These are phyloP conservation scores for Pollenia amentaria DNA, from an alignment of 2,888 invertebrate genomes.

Conservation along the genomic window DNA sequence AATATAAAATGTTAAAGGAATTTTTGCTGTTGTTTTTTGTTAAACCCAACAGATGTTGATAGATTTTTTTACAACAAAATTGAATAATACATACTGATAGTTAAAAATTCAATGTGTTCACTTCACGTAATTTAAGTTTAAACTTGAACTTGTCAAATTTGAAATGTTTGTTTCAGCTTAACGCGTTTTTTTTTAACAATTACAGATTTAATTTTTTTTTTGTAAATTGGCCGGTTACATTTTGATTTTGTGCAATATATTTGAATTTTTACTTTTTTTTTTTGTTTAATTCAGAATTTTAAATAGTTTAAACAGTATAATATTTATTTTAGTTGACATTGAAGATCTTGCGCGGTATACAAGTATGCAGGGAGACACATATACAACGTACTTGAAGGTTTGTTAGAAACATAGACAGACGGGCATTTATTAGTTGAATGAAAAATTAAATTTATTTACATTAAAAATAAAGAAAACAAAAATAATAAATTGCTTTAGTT, in stretches of 20 bases:
- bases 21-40: slow-evolving; percentile 24
- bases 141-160: slow-evolving; percentile 73
- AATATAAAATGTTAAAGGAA: slow-evolving; percentile 28
- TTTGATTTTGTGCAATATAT: slow-evolving; percentile 56
- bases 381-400: slow-evolving; percentile 49
- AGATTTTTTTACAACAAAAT: not conserved
- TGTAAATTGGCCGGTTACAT: slow-evolving; percentile 44
- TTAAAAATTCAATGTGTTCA: slow-evolving; percentile 45
- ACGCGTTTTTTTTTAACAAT: slow-evolving; percentile 17
- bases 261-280: slow-evolving; percentile 8
- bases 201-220: slow-evolving; percentile 17
- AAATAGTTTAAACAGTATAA: slow-evolving; percentile 29
- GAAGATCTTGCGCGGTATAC: slow-evolving; percentile 36
- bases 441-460: slow-evolving; percentile 1
- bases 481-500: slow-evolving; percentile 2
- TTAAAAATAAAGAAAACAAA: not conserved
- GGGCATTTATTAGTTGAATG: not conserved
- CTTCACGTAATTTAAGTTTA: slow-evolving; percentile 46
- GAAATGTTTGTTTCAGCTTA: slow-evolving; percentile 50
- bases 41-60: slow-evolving; percentile 41
- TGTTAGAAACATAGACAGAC: slow-evolving; percentile 9
- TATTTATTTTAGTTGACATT: slow-evolving; percentile 53
- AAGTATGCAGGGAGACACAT: slow-evolving; percentile 21
- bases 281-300: slow-evolving; percentile 36
- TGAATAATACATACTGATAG: slow-evolving; percentile 9